Evolutionary conservation across 2,888 invertebrate genomes (phyloP), one percentile per base, ranked within the genome.

Genomic region (Melipona bicolor): DNA sequence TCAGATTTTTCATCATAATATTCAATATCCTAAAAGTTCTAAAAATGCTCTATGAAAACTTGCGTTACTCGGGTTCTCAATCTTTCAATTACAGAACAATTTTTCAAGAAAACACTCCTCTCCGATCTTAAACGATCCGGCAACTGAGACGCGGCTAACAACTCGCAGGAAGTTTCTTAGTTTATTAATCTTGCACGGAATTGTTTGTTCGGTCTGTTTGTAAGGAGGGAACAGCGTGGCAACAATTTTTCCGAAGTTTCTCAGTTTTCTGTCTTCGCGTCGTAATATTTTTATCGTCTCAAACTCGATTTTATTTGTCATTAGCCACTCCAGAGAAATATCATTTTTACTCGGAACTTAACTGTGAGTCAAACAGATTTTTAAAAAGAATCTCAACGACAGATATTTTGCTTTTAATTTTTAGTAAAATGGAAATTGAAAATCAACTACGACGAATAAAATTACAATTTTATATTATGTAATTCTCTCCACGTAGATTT

Each of bases 141-240:
- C 43, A n/a, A 2, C 13, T 9, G 72, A 50, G 50, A 21, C 62
- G 3, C 27, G n/a, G 50, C 17, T 52, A 74, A 74, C 52, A 74
- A 77, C 49, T 59, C 56, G 9, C 21, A 27, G 24, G n/a, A 32
- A 43, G 49, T 65, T 65, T n/a, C 32, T 56, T 19, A 27, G 11
- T 78, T 78, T 78, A 72, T 78, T 72, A 65, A 32, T 65, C 43
- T 56, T 65, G 17, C 54, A 32, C n/a, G 11, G 64, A 54, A 65
- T 50, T 72, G 77, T 78, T 78, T 72, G 65, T 21, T 27, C 27
- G 3, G 27, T 49, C 62, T 36, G 61, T 61, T 70, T 62, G 17
- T 36, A 52, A 43, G 15, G 24, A 49, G 15, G 32, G 32, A 32
- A 64, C 24, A 32, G 24, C 15, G 19, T 27, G 17, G 24, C 24